Evolutionary conservation across 1,140 invertebrate species (phyloP), one percentile per base, ranked within the genome.

Genomic region (Leptinotarsa lineolata): DNA sequence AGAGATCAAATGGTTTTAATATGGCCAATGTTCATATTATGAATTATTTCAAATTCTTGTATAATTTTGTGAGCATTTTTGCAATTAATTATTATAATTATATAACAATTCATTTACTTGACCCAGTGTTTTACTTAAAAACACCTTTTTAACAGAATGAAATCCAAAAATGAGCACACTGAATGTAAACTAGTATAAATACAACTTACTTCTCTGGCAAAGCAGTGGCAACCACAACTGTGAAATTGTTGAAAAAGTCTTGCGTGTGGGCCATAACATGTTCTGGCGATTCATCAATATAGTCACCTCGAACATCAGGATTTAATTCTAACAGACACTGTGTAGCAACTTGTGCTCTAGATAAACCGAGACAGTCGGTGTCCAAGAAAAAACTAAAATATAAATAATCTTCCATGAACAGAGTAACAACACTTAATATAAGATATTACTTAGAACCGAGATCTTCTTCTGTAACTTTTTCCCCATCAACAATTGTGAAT

Each of bases 401-500:
- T 74, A 71, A 64, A 30, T n/a, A 66, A 15, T 72, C 58, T 66
- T 73, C 30, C 68, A 39, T 39, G 8, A 39, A 39, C 30, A 45
- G 64, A n/a, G 63, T 15, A 63, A 74, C 22, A 39, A 39, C 30
- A 39, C 8, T 39, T 39, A 11, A 3, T 11, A 3, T 11, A 13
- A 18, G n/a, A n/a, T 54, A 65, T 85, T 86, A 95, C 94, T 98
- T 98, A 78, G 92, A 93, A 24, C 95, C 96, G 74, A 97, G 89
- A 86, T 99, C 97, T 85, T 97, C 94, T 73, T 95, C 93, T 22
- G 89, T 92, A 1, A 96, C 89, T 80, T 91, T 93, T 80, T 92
- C 90, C 16, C 93, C 93, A 90, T 99, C 98, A 11, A 98, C 91
- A 78, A 99, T 95, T 0, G 96, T 98, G 78, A 99, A 96, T n/a